phyloP scores from a whole-genome alignment of 2,797 vertebrate species.

The Pseudochirops corinnae region DNA sequence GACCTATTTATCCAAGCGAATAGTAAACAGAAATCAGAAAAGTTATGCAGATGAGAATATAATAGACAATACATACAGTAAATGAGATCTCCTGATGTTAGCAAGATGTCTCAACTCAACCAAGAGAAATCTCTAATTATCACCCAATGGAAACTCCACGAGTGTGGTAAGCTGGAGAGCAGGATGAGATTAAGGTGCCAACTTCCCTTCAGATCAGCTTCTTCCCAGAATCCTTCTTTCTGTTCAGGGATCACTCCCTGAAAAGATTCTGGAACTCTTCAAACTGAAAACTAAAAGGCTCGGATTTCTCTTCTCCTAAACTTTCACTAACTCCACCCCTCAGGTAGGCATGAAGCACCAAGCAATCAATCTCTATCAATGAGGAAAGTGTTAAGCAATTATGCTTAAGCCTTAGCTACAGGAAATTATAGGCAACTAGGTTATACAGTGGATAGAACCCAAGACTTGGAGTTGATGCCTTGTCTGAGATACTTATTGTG shows the following conservation, averaged over 20 bases:
- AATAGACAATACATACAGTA: background rate
- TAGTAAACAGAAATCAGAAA: background rate
- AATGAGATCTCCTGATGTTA: background rate
- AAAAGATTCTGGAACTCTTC: background rate
- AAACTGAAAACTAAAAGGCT: background rate
- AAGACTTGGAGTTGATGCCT: background rate
- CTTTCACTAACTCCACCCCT: background rate
- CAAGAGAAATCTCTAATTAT: background rate
- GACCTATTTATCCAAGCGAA: background rate
- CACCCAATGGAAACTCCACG: background rate
- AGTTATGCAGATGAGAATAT: background rate
- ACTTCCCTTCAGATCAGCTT: background rate
- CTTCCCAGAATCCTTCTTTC: background rate
- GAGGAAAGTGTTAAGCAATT: background rate
- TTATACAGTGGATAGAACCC: background rate
- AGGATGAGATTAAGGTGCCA: background rate
- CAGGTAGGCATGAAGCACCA: background rate
- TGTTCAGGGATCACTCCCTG: background rate
- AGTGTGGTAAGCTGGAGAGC: background rate
- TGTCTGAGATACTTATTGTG: background rate
- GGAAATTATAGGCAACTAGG: background rate
- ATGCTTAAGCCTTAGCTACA: background rate
- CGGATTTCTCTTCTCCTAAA: background rate
- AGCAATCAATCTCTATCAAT: background rate
- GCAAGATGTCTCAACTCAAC: background rate